Conservation (phyloP, 2,113 vertebrate genomes). For the Corythornis madagascariensis region DNA sequence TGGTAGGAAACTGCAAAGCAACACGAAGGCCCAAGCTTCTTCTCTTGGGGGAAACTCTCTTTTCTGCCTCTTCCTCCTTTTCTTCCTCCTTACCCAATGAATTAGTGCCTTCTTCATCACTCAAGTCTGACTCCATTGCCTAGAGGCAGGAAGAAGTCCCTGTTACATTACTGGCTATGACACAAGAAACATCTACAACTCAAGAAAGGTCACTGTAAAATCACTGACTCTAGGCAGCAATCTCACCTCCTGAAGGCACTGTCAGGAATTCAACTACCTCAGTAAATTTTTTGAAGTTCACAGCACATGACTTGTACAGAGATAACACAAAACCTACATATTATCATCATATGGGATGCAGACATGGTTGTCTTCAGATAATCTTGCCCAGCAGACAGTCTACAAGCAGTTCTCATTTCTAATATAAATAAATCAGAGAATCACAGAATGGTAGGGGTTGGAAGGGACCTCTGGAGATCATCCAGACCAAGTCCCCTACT, state of each 20-base stretch:
- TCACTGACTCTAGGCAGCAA: not conserved
- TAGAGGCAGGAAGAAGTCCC: conserved; percentile 38
- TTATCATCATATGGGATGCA: not conserved
- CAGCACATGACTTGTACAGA: not conserved
- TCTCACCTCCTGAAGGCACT: not conserved
- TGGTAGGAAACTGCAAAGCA: conserved; percentile 89
- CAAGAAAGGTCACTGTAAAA: not conserved
- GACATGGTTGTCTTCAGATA: not conserved
- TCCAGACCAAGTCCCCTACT: no score
- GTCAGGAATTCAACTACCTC: not conserved
- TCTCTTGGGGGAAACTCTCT: conserved; percentile 63
- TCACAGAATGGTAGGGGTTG: not conserved
- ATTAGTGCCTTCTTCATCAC: conserved; percentile 64
- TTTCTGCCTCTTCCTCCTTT: conserved; percentile 44
- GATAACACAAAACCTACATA: not conserved
- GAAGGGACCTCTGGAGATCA: not conserved
- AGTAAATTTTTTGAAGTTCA: not conserved
- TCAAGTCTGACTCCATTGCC: conserved; percentile 70
- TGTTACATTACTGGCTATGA: not conserved
- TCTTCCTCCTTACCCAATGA: conserved; percentile 69
- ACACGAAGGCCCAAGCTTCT: conserved; percentile 85
- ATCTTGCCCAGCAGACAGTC: not conserved
- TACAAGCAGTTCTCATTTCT: not conserved
- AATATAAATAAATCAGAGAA: not conserved
- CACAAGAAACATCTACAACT: not conserved